phyloP scores from a whole-genome alignment of 2,113 vertebrate species.

The Coptodon rendalli region DNA sequence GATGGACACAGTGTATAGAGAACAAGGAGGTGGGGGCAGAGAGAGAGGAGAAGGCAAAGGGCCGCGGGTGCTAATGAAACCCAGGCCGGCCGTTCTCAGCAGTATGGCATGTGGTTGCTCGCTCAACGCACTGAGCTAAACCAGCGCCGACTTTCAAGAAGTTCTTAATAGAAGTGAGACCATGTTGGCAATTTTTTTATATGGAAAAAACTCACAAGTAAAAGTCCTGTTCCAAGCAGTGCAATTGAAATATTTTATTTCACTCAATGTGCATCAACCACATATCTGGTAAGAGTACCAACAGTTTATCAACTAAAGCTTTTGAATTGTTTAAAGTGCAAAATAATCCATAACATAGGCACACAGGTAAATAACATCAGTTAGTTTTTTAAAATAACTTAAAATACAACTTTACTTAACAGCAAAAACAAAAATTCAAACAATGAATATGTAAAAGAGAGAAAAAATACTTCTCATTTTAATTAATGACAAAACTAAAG shows the following conservation, averaged over 20 bases:
- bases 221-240: background rate
- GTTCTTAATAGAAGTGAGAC: background rate
- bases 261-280: background rate
- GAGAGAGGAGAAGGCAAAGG: background rate
- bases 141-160: background rate
- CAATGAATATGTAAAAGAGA: background rate
- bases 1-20: background rate
- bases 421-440: background rate
- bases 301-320: background rate
- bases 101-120: background rate
- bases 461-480: background rate
- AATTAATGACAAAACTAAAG: background rate
- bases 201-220: background rate
- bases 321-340: background rate
- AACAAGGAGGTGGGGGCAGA: background rate
- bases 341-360: background rate
- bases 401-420: background rate
- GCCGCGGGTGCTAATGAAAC: background rate
- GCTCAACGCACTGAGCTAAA: background rate
- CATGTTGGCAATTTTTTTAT: background rate
- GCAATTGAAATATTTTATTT: background rate
- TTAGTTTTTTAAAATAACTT: background rate
- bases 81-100: background rate
- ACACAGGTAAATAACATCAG: background rate
- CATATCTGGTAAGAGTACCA: background rate